Conservation (phyloP, 1,140 invertebrate species). For the Camponotus floridanus region DNA sequence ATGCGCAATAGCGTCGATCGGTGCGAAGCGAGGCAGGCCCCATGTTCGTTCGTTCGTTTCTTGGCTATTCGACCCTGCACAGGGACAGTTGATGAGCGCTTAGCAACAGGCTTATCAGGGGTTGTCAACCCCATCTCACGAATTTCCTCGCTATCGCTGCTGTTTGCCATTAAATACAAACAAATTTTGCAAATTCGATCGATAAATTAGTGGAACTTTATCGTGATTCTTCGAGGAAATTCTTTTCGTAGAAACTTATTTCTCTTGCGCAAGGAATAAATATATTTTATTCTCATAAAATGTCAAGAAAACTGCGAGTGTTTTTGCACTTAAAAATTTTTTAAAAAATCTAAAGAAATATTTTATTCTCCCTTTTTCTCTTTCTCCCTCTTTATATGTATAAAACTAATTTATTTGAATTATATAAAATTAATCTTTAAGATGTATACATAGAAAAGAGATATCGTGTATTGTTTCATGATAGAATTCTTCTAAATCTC, state of each 20-base stretch:
- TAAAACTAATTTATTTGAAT: background rate
- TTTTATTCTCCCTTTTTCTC: no score
- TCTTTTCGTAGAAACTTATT: background rate
- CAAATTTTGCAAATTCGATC: constrained; percentile 12
- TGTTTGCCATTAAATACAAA: background rate
- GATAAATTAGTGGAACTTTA: background rate
- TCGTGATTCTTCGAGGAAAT: background rate
- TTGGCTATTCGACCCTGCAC: constrained; percentile 20
- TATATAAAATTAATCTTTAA: background rate
- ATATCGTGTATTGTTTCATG: background rate
- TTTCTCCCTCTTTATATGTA: no score
- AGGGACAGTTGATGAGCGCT: constrained; percentile 67
- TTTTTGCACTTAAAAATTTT: background rate
- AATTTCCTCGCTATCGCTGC: background rate
- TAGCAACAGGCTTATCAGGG: constrained; percentile 76
- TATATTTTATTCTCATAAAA: no score
- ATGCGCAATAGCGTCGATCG: constrained; percentile 62
- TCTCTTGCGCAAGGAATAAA: no score
- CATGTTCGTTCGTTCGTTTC: constrained; percentile 28
- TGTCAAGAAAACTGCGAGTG: background rate
- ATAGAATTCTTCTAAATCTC: background rate
- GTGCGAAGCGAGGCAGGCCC: constrained; percentile 61
- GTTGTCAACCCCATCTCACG: constrained; percentile 69
- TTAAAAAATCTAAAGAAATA: background rate
- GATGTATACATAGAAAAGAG: background rate